phyloP scores from a whole-genome alignment of 2,888 invertebrate species.

The Trypoxylon attenuatum region DNA sequence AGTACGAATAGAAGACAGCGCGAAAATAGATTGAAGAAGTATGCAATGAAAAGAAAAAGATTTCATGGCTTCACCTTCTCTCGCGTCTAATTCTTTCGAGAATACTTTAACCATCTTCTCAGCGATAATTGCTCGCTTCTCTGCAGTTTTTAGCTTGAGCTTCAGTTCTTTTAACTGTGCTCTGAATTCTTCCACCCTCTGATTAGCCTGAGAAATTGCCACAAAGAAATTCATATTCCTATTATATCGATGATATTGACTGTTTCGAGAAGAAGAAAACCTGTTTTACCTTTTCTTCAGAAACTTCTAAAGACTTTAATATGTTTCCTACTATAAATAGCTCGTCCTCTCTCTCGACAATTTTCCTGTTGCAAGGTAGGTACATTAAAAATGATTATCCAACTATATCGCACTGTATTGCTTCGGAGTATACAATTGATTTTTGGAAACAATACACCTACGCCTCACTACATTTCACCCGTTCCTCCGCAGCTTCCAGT shows the following conservation, averaged over 20 bases:
- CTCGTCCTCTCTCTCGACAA: conserved; percentile 82
- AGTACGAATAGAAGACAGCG: not conserved
- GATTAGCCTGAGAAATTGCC: conserved; percentile 77
- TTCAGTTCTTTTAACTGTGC: conserved; percentile 72
- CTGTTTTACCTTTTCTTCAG: conserved; percentile 77
- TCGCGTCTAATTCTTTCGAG: conserved; percentile 83
- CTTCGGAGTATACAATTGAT: not conserved
- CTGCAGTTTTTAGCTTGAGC: conserved; percentile 69
- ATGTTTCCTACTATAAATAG: conserved; percentile 83
- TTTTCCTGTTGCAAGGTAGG: no score
- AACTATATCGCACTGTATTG: not conserved
- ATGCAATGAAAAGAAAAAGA: not conserved
- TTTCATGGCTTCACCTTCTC: conserved; percentile 80
- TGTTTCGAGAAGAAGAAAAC: not conserved
- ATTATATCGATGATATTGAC: no score
- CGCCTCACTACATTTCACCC: conserved; percentile 80
- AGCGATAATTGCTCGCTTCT: conserved; percentile 82
- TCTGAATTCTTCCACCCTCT: conserved; percentile 80
- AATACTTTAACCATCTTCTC: conserved; percentile 83
- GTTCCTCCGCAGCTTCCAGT: conserved; percentile 81
- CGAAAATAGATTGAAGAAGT: not conserved
- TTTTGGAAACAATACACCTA: conserved; percentile 58
- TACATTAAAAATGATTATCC: not conserved
- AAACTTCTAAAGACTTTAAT: conserved; percentile 82
- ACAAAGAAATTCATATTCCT: not conserved